Conservation (phyloP, 2,888 invertebrate genomes). For the Lomographa bimaculata region DNA sequence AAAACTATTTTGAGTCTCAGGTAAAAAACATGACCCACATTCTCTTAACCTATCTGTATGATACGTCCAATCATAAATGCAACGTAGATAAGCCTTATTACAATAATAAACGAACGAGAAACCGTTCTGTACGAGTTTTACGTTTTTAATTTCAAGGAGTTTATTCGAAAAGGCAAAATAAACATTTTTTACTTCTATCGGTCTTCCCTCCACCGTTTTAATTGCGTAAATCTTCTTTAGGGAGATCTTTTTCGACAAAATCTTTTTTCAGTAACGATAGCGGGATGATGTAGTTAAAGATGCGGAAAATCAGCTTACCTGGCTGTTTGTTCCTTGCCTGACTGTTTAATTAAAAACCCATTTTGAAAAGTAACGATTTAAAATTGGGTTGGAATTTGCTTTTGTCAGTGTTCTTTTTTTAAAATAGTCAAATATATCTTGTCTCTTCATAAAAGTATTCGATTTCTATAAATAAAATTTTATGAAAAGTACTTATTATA, state of each 20-base stretch:
- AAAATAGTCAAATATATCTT: no score
- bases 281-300: constrained; percentile 57
- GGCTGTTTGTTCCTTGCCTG: constrained; percentile 42
- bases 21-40: constrained; percentile 16
- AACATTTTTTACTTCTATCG: constrained; percentile 53
- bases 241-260: constrained; percentile 58
- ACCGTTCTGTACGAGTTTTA: constrained; percentile 22
- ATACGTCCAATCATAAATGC: constrained; percentile 6
- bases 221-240: constrained; percentile 74
- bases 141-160: constrained; percentile 38
- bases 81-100: constrained; percentile 10
- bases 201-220: constrained; percentile 58
- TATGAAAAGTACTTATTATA: no score
- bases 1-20: constrained; percentile 29
- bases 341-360: constrained; percentile 37
- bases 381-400: no score
- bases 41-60: constrained; percentile 5
- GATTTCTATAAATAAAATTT: no score
- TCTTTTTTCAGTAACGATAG: constrained; percentile 56
- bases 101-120: constrained; percentile 18
- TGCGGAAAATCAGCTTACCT: constrained; percentile 55
- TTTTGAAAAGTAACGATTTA: constrained; percentile 14
- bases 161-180: constrained; percentile 54
- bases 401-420: no score
- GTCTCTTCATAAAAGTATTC: no score